A percentile compares a stretch with the other conserved stretches of the same genome.
Conservation (phyloP, 2,113 vertebrate species). For the Cichladusa arquata region DNA sequence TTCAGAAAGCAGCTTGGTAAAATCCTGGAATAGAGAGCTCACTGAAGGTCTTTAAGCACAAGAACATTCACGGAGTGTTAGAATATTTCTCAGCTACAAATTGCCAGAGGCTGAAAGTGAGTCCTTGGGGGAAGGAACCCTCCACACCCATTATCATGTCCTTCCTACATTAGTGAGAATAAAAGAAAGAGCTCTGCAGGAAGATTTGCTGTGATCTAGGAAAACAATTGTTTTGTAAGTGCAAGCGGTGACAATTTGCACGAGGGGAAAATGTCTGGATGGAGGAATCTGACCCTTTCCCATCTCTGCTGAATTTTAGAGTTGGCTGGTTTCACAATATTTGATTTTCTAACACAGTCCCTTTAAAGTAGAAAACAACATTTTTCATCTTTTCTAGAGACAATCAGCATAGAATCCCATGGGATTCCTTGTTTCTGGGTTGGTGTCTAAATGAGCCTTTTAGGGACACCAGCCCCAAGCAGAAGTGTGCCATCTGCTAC, state of each 20-base stretch:
- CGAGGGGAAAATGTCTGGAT: background rate
- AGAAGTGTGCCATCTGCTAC: background rate
- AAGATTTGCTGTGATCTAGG: background rate
- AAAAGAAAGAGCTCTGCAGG: background rate
- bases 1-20: background rate
- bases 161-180: background rate
- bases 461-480: background rate
- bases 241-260: background rate
- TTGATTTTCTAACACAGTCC: background rate
- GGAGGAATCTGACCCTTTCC: background rate
- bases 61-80: background rate
- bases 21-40: background rate
- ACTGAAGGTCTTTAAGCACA: background rate
- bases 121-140: background rate
- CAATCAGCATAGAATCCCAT: background rate
- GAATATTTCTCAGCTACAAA: background rate
- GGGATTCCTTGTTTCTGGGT: background rate
- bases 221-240: background rate
- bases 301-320: background rate
- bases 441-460: background rate
- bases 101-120: background rate
- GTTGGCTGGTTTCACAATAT: background rate
- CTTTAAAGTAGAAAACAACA: background rate
- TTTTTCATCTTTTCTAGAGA: background rate
- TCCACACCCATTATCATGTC: background rate